Evolutionary conservation across 2,797 vertebrate genomes (phyloP), one percentile per base, ranked within the genome.

Genomic region (Salmo trutta): DNA sequence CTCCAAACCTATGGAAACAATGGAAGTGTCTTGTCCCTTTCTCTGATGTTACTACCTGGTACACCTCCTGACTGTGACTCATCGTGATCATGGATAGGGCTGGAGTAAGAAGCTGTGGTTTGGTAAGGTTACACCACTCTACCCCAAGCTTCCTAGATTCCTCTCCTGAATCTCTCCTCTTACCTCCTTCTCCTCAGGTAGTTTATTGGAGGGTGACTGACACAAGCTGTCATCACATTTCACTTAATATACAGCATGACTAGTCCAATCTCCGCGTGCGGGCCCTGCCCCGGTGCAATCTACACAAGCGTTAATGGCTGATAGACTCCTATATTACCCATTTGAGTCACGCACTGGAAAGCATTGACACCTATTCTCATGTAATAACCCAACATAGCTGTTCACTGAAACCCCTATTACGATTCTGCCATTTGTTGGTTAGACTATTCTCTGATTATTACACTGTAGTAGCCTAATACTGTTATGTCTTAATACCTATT

Each of bases 71-170:
- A 29, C 27, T 29, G 4, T 15, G 27, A 29, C 15, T 15, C 27
- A 15, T 33, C 24, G 19, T 67, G 65, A 14, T 67, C 29, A 31
- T 67, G 65, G 12, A 67, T 31, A 67, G 65, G 65, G 1, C 24
- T 66, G 65, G 24, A 65, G 62, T 27, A 65, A 15, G 62, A 65
- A 14, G 21, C 62, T 65, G 62, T 65, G 59, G 59, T 29, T 65
- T 10, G 54, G 56, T 19, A 59, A 59, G 6, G 19, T 59, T 19
- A 59, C 17, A 21, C 17, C 56, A 29, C 7, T 65, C 24, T 65
- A 65, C n/a, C 7, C 62, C 62, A 24, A 64, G 62, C 62, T 64
- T 64, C 62, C 62, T 65, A 64, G 59, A 17, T 66, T 66, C 24
- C 64, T 33, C 4, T 67, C 19, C 65, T 66, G 33, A 67, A 67